These are phyloP conservation scores for Aplocera efformata DNA, from an alignment of 2,888 invertebrate genomes.

Conservation along the genomic window DNA sequence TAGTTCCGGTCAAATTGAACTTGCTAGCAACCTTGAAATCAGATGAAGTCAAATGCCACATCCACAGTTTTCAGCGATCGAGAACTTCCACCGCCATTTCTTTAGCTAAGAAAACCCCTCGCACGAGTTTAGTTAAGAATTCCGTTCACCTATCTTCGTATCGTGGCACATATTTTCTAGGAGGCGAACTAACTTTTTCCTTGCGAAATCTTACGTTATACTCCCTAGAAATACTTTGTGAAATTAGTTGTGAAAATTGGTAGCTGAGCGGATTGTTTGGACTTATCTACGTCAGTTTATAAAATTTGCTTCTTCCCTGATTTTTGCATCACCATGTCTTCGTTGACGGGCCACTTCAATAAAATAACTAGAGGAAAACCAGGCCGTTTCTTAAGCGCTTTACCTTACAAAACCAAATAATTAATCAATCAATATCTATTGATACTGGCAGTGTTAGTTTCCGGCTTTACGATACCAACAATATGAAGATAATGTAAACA, in stretches of 20 bases:
- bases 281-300: neutral
- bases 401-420: no score
- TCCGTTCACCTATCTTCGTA: conserved; percentile 64
- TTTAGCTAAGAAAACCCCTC: conserved; percentile 59
- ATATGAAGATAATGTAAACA: no score
- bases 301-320: no score
- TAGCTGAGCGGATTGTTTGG: conserved; percentile 11
- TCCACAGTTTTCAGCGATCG: conserved; percentile 32
- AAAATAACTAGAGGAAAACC: no score
- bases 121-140: conserved; percentile 65
- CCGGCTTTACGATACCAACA: no score
- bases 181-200: conserved; percentile 53
- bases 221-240: conserved; percentile 22
- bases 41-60: conserved; percentile 25
- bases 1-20: no score
- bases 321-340: no score
- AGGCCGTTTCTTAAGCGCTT: no score
- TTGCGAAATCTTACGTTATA: conserved; percentile 44
- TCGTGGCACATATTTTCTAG: conserved; percentile 62
- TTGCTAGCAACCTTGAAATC: neutral
- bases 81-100: conserved; percentile 61
- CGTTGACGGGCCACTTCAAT: no score
- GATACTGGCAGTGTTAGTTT: no score
- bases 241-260: conserved; percentile 23
- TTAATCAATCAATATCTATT: no score